Conservation (phyloP, 2,113 vertebrate species). For the Ivindomyrus marchei region DNA sequence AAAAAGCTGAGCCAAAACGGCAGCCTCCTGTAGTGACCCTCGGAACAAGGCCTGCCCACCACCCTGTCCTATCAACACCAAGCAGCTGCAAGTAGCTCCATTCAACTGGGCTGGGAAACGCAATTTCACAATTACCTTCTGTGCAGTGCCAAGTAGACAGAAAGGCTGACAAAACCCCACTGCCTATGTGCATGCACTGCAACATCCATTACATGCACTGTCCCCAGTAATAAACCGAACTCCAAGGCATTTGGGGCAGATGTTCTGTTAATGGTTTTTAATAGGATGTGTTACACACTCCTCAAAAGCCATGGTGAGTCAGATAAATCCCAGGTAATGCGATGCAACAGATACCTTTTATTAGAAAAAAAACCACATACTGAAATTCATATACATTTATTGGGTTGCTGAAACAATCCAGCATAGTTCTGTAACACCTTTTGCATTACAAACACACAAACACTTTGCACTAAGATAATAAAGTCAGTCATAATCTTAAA, state of each 20-base stretch:
- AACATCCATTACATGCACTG: not conserved
- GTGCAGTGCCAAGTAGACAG: not conserved
- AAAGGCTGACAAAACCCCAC: not conserved
- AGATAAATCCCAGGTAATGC: not conserved
- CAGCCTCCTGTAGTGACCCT: constrained; percentile 36
- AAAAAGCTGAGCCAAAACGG: not conserved
- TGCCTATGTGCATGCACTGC: not conserved
- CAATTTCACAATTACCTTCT: not conserved
- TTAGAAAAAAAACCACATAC: not conserved
- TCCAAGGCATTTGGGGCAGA: not conserved
- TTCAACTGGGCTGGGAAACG: not conserved
- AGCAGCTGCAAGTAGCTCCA: not conserved
- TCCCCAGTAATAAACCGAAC: not conserved
- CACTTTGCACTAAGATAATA: constrained; percentile 46
- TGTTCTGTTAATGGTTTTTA: not conserved
- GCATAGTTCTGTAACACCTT: constrained; percentile 55
- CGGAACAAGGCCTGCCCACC: constrained; percentile 33
- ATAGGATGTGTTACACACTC: not conserved
- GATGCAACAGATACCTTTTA: not conserved
- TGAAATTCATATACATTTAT: constrained; percentile 20
- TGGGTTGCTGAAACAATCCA: constrained; percentile 43
- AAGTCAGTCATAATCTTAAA: constrained; percentile 28
- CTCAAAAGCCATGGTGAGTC: not conserved
- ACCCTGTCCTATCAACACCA: constrained; percentile 38
- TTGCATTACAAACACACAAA: constrained; percentile 50